A percentile compares a stretch with the other conserved stretches of the same genome.
phyloP scores from a whole-genome alignment of 2,113 vertebrate genomes.

The Austrofundulus limnaeus region DNA sequence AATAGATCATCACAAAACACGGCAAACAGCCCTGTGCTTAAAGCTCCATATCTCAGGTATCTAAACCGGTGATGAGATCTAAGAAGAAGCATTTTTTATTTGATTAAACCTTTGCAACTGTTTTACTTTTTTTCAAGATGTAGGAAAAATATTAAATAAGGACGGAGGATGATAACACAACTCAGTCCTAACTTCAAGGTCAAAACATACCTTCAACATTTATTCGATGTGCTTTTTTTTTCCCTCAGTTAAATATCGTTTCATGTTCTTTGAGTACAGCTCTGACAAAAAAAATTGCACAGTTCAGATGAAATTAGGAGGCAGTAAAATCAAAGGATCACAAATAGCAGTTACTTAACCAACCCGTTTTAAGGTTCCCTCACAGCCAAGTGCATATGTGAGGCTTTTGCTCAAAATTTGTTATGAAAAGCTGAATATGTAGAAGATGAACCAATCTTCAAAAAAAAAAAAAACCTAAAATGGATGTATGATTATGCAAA shows the following conservation, averaged over 20 bases:
- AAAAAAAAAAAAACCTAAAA: background rate
- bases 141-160: background rate
- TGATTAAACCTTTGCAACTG: background rate
- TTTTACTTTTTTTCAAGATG: background rate
- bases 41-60: slow-evolving; percentile 6
- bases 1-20: slow-evolving; percentile 9
- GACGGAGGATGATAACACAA: background rate
- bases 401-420: too few species aligned
- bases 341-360: slow-evolving; percentile 27
- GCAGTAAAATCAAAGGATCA: slow-evolving; percentile 21
- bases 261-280: background rate
- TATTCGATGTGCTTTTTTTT: background rate
- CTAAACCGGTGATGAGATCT: slow-evolving; percentile 3
- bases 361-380: slow-evolving; percentile 16
- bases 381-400: slow-evolving; percentile 9
- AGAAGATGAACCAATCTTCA: background rate
- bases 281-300: slow-evolving; percentile 1
- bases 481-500: background rate
- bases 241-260: slow-evolving; percentile 7
- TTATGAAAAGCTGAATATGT: background rate
- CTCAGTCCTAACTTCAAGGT: background rate
- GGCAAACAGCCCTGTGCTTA: background rate
- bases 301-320: slow-evolving; percentile 23
- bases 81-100: background rate
- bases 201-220: background rate